Conservation (phyloP, 2,113 vertebrate species). For the Cercopithecus mona region DNA sequence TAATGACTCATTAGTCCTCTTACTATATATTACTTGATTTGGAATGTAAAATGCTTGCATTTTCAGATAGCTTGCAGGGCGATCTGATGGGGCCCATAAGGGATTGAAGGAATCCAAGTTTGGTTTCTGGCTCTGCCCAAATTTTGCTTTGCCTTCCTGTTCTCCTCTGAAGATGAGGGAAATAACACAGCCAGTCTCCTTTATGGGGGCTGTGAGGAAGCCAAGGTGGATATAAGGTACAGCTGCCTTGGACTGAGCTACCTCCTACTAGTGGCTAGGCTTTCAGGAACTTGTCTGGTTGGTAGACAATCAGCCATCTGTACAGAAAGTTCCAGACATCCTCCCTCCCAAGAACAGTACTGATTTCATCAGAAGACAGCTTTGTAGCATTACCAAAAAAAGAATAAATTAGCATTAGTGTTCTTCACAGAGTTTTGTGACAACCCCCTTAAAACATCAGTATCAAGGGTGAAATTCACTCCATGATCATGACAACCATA, state of each 20-base stretch:
- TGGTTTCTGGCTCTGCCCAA: neutral
- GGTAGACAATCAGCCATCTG: neutral
- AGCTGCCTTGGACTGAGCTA: neutral
- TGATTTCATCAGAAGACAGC: neutral
- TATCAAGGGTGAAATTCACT: neutral
- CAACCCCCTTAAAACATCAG: neutral
- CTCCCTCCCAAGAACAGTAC: neutral
- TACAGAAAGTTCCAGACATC: neutral
- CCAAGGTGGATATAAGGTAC: neutral
- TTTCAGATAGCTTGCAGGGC: neutral
- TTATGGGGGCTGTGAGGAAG: neutral
- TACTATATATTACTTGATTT: neutral
- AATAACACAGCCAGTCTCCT: neutral
- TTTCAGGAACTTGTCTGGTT: neutral
- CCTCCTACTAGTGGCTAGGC: neutral
- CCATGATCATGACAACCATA: neutral
- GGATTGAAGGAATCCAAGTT: neutral
- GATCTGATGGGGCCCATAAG: accelerated
- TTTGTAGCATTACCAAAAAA: neutral
- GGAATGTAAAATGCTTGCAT: neutral
- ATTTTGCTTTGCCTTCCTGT: neutral
- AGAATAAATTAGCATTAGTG: neutral
- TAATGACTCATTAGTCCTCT: neutral
- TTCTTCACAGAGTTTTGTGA: neutral
- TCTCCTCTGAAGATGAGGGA: neutral